These are phyloP conservation scores for Rhinatrema bivittatum DNA, from an alignment of 2,797 vertebrate species.

Conservation along the genomic window DNA sequence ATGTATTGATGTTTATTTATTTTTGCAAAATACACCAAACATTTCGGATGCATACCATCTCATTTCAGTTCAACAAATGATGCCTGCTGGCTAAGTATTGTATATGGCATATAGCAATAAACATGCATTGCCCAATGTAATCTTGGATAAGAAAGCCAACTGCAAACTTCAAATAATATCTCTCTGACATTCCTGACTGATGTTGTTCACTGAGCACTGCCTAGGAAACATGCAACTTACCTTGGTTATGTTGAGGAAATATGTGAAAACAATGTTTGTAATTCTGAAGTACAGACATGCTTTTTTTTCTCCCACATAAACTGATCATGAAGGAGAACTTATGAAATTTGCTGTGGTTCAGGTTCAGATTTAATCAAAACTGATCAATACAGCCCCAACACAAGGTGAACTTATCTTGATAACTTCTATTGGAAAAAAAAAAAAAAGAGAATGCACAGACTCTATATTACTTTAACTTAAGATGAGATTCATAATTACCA, in stretches of 20 bases:
- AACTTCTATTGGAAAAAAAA: slow-evolving; percentile 8
- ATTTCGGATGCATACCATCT: no score
- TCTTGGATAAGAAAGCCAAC: no score
- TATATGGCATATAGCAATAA: no score
- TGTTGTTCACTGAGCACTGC: no score
- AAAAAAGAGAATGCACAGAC: slow-evolving; percentile 1
- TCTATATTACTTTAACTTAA: slow-evolving; percentile 26
- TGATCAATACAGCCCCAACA: slow-evolving; percentile 29
- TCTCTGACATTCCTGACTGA: no score
- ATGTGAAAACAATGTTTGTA: slow-evolving; percentile 11
- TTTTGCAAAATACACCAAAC: no score
- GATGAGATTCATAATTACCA: slow-evolving; percentile 39
- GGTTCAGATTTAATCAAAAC: slow-evolving; percentile 36
- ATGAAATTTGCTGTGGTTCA: slow-evolving; percentile 29
- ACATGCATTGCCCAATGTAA: no score
- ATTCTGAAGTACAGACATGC: neutral
- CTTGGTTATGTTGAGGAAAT: slow-evolving; percentile 1
- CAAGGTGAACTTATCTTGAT: slow-evolving; percentile 35
- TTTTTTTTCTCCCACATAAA: slow-evolving; percentile 15
- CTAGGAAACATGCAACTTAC: no score
- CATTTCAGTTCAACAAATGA: no score
- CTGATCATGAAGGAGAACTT: slow-evolving; percentile 21
- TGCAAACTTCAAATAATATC: no score
- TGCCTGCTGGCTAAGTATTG: no score
- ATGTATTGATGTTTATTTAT: no score